Base-by-base conservation (phyloP, 2,797 vertebrate genomes). In the Phoxinus dragarum region DNA sequence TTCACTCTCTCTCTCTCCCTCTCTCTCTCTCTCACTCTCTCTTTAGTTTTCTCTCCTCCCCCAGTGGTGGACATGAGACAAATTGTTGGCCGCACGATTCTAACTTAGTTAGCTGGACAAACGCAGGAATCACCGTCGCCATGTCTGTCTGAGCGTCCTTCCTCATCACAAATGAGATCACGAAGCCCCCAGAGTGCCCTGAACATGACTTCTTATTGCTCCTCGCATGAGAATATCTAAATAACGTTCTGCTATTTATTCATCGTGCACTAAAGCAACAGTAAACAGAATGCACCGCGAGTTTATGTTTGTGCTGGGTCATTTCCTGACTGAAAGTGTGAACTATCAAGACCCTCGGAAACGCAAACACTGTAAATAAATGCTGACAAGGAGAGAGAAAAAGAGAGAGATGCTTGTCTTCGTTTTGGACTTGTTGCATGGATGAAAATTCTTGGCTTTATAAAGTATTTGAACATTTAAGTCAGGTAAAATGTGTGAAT, bases 191-290 rank as follows among this genome's bases (percentile, higher is more conserved):
- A 44, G 73, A 85, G 74, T 80, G 84, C 88, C 80, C 83, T 64
- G 71, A 87, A 84, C 85, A 76, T 88, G 87, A 86, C 87, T 86
- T 81, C 47, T 75, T 69, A 77, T 89, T 90, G 87, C 81, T 88
- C 79, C 85, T 89, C 56, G 64, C 89, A 89, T 89, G 90, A 88
- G 89, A 89, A 88, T 89, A 91, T 91, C 88, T 92, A 94, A 94
- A 94, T 93, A 93, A 87, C 80, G 83, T 74, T 66, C 83, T 88
- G 88, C 81, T 92, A 93, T 94, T 94, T 95, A 93, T 94, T 94
- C 94, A 88, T 91, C 80, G 74, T 89, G 88, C 86, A 84, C 90
- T 84, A 88, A 90, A 90, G 91, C 86, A 88, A 82, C 92, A 90
- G 91, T 94, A 95, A 94, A 94, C 94, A 92, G 88, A 82, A 88